Percentiles rank a stretch among this genome's conserved stretches.
These are phyloP conservation scores for Oophaga pumilio DNA, from an alignment of 2,113 vertebrate genomes.

Conservation along the genomic window DNA sequence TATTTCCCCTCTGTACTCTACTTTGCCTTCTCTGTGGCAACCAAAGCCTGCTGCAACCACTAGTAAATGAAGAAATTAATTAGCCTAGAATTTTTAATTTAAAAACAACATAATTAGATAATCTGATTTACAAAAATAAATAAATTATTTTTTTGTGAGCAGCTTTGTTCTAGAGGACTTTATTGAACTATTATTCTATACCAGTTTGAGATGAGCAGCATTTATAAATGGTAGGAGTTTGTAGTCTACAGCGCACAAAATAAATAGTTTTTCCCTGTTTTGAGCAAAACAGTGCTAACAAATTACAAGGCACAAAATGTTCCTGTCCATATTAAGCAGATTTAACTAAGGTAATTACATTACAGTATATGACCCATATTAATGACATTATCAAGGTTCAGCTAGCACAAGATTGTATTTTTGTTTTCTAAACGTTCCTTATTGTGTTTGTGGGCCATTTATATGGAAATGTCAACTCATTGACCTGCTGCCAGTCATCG, in stretches of 20 bases:
- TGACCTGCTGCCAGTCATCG: constrained; percentile 31
- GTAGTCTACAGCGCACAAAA: neutral
- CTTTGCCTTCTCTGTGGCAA: no score
- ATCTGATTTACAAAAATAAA: no score
- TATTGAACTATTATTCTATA: no score
- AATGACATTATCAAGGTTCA: neutral
- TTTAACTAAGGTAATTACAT: neutral
- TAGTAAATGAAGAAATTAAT: no score
- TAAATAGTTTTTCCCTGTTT: neutral
- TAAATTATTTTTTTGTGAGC: no score
- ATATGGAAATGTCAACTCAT: neutral
- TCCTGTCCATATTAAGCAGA: neutral
- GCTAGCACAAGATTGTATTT: neutral
- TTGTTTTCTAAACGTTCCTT: neutral
- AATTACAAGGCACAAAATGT: neutral
- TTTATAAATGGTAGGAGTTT: neutral
- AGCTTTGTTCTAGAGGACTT: no score
- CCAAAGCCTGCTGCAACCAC: no score
- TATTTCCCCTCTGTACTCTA: no score
- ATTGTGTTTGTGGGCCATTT: neutral
- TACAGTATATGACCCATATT: neutral
- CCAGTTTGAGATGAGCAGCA: no score
- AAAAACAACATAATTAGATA: no score
- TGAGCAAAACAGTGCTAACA: no score
- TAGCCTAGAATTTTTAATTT: no score